A percentile compares a stretch with the other conserved stretches of the same genome.
phyloP scores from a whole-genome alignment of 1,140 invertebrate genomes.

The Chionoecetes opilio region DNA sequence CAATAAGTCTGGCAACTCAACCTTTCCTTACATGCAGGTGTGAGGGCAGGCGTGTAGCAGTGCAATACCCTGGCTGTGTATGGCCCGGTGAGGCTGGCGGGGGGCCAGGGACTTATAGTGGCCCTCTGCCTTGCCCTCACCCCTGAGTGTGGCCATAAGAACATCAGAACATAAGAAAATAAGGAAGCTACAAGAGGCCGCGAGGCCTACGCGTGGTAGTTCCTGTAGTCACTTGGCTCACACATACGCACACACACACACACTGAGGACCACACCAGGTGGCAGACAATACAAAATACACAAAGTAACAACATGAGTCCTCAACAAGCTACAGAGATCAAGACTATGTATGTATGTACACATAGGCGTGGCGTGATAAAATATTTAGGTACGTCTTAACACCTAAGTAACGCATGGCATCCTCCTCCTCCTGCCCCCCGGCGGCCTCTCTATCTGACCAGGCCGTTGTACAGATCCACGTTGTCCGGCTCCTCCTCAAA shows the following conservation, averaged over 20 bases:
- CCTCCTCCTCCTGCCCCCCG: too few relatives aligned
- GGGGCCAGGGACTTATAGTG: neutral
- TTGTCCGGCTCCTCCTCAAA: constrained; percentile 84
- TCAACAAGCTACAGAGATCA: neutral
- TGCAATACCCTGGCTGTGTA: neutral
- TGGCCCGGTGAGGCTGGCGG: neutral
- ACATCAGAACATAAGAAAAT: too few relatives aligned
- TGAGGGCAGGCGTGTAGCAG: neutral
- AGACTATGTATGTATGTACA: constrained; percentile 37
- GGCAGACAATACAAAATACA: neutral
- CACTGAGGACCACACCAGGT: neutral
- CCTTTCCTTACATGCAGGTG: too few relatives aligned
- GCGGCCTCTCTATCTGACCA: constrained; percentile 40
- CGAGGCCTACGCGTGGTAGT: neutral
- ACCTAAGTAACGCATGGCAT: too few relatives aligned
- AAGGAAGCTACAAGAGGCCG: neutral
- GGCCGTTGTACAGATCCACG: constrained; percentile 52
- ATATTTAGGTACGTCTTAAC: too few relatives aligned
- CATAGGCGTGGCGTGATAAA: neutral
- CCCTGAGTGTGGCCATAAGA: neutral
- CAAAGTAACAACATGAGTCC: neutral
- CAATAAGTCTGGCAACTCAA: neutral
- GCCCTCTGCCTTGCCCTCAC: neutral
- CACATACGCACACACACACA: constrained; percentile 3
- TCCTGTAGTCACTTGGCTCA: neutral